Evolutionary conservation across 2,888 invertebrate genomes (phyloP), one percentile per base, ranked within the genome.

Genomic region (Epinotia bilunana): DNA sequence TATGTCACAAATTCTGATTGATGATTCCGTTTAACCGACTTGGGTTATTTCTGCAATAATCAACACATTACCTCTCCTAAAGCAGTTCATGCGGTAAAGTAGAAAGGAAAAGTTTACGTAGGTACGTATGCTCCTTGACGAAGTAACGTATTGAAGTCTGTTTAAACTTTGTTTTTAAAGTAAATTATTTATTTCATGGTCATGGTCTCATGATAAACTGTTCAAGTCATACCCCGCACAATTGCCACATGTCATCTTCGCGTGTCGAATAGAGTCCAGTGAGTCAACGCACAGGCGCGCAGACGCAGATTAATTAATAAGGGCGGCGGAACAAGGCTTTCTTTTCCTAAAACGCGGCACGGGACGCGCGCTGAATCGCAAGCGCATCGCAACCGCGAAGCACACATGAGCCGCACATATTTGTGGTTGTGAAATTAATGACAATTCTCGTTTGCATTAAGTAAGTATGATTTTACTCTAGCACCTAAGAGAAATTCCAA

Each of bases 291-390:
- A 12, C 39, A 57, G 53, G 28, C 62, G 62, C 49, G 49, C 49
- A 33, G 49, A 71, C 18, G 43, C 49, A 55, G 71, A 53, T 74
- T 74, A 71, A 74, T 74, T 71, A 73, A 73, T 68, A 65, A 74
- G 74, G 74, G 43, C 20, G 71, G 58, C 70, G 60, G 43, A 53
- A 57, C 69, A 55, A 62, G 46, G 67, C 71, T 74, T 74, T 74
- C 74, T 74, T 71, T 69, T 74, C 74, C 74, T 74, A 71, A 74
- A 74, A 16, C 74, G 73, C 61, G 67, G 9, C 16, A 39, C 16
- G 53, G 70, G 67, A 73, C 73, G 61, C 61, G 49, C 13, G 67
- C 53, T 3, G 73, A 49, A 73, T 73, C 18, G 13, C 43, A 61
- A 74, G 49, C 53, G 7, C 64, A 43, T 3, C 23, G 64, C 55